Evolutionary conservation across 2,113 vertebrate genomes (phyloP), one percentile per base, ranked within the genome.

Genomic region (Paraplagusia blochii): DNA sequence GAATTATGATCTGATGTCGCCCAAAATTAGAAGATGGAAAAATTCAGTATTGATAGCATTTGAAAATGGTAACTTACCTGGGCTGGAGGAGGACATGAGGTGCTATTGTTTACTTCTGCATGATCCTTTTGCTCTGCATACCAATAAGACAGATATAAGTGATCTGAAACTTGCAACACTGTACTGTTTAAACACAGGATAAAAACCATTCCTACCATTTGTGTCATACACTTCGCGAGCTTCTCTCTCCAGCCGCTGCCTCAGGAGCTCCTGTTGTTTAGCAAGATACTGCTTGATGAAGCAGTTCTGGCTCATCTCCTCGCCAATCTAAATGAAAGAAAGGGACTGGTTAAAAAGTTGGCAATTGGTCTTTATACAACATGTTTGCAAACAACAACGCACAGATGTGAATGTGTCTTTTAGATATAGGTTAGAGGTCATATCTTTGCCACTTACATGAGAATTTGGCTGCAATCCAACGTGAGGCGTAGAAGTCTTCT

Each of bases 221-320:
- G 88, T 82, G 48, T 95, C 94, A 58, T 89, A 90, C 9, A 92
- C 93, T 81, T 94, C 93, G 4, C 93, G 88, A 8, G 93, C 94
- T 82, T 96, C 94, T 66, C 91, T 91, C 73, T 95, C 93, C 66
- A 94, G 84, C 14, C 94, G 90, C 83, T 96, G 94, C 58, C 91
- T 87, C 62, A 96, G 88, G 15, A 96, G 90, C 80, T 96, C 94
- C 60, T 96, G 94, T 74, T 96, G 94, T 80, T 95, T 95, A 48
- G 94, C 94, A 79, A 96, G 87, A 88, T 96, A 96, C 81, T 96
- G 94, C 78, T 96, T 94, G 83, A 96, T 96, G 67, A 96, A 94
- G 85, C 93, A 95, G 88, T 96, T 96, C 76, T 95, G 92, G 83
- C 94, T 95, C 94, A 96, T 96, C 87, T 96, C 94, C 82, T 96